Evolutionary conservation across 2,888 invertebrate genomes (phyloP).

Genomic region (Allygus modestus): DNA sequence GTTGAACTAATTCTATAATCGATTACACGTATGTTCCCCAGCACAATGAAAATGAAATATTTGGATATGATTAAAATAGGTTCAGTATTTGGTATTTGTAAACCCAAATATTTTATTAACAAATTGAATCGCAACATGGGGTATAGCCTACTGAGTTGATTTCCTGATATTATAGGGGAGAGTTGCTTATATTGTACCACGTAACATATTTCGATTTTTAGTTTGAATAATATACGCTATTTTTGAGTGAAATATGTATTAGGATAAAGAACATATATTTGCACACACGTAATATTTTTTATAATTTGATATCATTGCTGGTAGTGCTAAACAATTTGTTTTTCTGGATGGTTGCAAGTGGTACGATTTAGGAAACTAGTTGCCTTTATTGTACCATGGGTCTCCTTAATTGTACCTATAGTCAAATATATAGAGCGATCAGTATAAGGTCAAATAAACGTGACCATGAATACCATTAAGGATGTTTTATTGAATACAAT

Average conservation of each 20-base stretch:
- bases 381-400: slow-evolving; percentile 39
- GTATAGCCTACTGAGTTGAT: no score
- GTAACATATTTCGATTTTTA: slow-evolving; percentile 27
- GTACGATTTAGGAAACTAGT: slow-evolving; percentile 47
- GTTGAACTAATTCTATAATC: no score
- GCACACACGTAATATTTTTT: slow-evolving; percentile 26
- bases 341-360: slow-evolving; percentile 23
- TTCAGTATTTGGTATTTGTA: no score
- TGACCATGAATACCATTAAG: neutral
- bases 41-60: no score
- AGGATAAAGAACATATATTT: neutral
- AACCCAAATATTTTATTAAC: no score
- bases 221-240: slow-evolving; percentile 4
- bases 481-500: neutral
- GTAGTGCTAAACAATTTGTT: neutral
- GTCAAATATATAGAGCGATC: neutral
- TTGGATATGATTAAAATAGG: no score
- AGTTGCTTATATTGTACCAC: slow-evolving; percentile 47
- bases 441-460: slow-evolving; percentile 11
- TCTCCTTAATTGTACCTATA: slow-evolving; percentile 36
- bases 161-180: no score
- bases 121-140: no score
- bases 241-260: neutral
- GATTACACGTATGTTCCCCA: no score
- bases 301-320: neutral